Evolutionary conservation across 2,888 invertebrate species (phyloP), one percentile per base, ranked within the genome.

Genomic region (Calliscelio sp.): DNA sequence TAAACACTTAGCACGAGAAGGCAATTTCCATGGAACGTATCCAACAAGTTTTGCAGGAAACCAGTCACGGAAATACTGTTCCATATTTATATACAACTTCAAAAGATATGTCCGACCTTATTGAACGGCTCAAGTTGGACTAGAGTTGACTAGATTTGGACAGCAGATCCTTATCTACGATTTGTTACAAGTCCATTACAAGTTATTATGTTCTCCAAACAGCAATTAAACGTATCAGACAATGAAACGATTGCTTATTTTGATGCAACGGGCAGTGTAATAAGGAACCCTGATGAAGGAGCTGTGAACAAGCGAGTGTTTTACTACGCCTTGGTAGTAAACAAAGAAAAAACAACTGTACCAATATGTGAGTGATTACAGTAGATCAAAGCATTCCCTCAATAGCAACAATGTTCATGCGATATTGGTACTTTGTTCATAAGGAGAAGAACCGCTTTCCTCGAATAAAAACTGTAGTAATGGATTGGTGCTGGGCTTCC

Each of bases 401-500:
- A 6, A 53, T 70, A 2, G 25, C 61, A 8, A 22, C 16, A 2
- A 32, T 79, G 41, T 55, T 70, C 5, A 14, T 55, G 32, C 61
- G 53, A 1, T 79, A 55, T 14, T 28, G 5, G n/a, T 20, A 0
- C 11, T 79, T 79, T 22, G 32, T 68, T 2, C 41, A 46, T 2
- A 41, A 18, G 4, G 53, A 70, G 14, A 35, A 11, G 32, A 1
- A n/a, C 0, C 41, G 20, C 0, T 20, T 14, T 1, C 8, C 11
- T 0, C 16, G 6, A 8, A 32, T 79, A 8, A 63, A 63, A 25
- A 80, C 57, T 4, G 49, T 73, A 8, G 79, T 80, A 0, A 46
- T 38, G 35, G 79, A 80, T 18, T 80, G 71, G 71, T 80, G 79
- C 18, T 70, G 70, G 79, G 51, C 79, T 1, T 57, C 61, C 0